phyloP scores from a whole-genome alignment of 1,140 invertebrate genomes.

The Notospermus geniculatus region DNA sequence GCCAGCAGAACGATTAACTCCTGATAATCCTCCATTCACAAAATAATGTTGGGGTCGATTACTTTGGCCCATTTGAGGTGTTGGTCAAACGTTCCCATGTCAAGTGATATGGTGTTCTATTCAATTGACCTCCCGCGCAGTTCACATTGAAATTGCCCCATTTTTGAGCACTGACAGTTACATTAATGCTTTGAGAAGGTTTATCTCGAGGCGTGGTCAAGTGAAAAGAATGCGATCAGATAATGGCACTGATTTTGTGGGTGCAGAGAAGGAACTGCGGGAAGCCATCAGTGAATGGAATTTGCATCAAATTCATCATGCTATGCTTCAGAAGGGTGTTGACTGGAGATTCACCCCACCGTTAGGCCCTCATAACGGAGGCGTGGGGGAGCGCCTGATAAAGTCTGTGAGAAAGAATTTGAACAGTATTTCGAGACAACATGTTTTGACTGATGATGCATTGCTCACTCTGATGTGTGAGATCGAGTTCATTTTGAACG shows the following conservation, averaged over 20 bases:
- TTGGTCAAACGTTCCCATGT: no score
- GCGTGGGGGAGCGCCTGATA: no score
- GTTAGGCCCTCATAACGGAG: slow-evolving; percentile 19
- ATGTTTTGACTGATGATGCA: no score
- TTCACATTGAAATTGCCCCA: background rate
- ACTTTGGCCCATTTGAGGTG: no score
- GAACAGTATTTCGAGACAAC: no score
- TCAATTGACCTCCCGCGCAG: slow-evolving; percentile 11
- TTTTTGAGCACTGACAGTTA: slow-evolving; percentile 11
- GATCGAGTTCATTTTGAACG: no score
- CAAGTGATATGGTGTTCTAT: no score
- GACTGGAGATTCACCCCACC: slow-evolving; percentile 30
- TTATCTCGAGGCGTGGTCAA: slow-evolving; percentile 21
- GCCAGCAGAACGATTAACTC: background rate
- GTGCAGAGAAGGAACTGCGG: background rate
- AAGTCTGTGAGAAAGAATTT: no score
- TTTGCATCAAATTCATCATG: background rate
- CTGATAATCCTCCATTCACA: background rate
- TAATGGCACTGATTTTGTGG: slow-evolving; percentile 9
- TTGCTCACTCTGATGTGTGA: no score
- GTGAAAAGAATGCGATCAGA: no score
- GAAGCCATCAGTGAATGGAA: background rate
- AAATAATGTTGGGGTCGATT: no score
- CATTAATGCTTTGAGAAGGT: slow-evolving; percentile 9
- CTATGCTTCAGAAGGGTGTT: slow-evolving; percentile 8